Evolutionary conservation across 2,113 vertebrate genomes (phyloP).

Genomic region (Pachyramphus minor): DNA sequence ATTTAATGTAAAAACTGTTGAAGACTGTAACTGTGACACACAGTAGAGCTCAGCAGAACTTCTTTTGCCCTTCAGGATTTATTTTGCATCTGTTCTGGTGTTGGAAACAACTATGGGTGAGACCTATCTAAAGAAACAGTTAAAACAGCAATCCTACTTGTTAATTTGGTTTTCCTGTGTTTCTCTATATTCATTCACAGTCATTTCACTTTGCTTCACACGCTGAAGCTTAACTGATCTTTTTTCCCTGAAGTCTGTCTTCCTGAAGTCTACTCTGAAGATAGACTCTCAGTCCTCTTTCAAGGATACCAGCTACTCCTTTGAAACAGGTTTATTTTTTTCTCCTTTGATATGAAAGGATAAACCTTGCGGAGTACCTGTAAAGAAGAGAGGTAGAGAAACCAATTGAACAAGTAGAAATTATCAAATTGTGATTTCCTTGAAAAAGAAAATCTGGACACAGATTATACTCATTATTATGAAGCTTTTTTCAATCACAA

Average conservation of each 20-base stretch:
- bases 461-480: slow-evolving; percentile 50
- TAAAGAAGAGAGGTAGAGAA: not conserved
- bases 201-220: not conserved
- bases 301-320: not conserved
- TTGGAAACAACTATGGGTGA: not conserved
- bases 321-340: not conserved
- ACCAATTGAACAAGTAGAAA: not conserved
- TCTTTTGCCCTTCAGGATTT: not conserved
- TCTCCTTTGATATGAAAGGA: not conserved
- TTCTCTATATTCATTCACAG: not conserved
- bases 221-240: not conserved
- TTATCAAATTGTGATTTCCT: not conserved
- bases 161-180: not conserved
- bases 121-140: not conserved
- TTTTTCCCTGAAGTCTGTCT: not conserved
- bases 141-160: not conserved
- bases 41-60: not conserved
- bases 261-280: not conserved
- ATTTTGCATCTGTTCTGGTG: not conserved
- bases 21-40: not conserved
- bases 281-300: not conserved
- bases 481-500: slow-evolving; percentile 12
- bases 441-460: slow-evolving; percentile 40
- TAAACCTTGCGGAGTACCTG: not conserved
- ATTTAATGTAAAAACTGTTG: not conserved